Conservation (phyloP, 2,888 invertebrate genomes). For the Lithophane ornitopus region DNA sequence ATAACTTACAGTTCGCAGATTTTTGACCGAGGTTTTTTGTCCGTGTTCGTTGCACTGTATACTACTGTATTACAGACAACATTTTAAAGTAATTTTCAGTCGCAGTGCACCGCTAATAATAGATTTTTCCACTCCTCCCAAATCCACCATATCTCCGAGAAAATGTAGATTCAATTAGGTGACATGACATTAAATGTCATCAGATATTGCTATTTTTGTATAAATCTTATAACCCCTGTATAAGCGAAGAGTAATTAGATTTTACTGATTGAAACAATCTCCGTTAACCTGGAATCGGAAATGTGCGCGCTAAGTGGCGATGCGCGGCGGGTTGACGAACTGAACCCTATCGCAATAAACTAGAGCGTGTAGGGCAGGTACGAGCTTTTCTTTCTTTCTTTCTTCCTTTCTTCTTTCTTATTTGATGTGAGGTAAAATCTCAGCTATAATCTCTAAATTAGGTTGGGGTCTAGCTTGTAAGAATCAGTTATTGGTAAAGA, state of each 20-base stretch:
- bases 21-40: conserved; percentile 3
- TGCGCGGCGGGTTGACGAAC: background rate
- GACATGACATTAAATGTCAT: background rate
- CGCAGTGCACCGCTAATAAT: background rate
- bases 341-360: conserved; percentile 25
- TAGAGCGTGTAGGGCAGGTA: background rate
- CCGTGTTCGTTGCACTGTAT: background rate
- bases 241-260: conserved; percentile 37
- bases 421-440: background rate
- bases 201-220: background rate
- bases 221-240: background rate
- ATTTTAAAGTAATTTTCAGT: background rate
- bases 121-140: background rate
- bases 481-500: background rate
- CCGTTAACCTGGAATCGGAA: conserved; percentile 42
- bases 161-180: conserved; percentile 12
- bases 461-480: background rate
- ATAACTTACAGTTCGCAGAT: conserved; percentile 23
- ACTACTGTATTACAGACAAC: too few relatives aligned
- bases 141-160: background rate
- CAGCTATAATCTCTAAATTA: background rate
- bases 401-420: too few relatives aligned
- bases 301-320: conserved; percentile 30
- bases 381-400: too few relatives aligned
- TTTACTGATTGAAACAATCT: conserved; percentile 41